Conservation (phyloP, 1,140 invertebrate species). For the Mylabris phalerata region DNA sequence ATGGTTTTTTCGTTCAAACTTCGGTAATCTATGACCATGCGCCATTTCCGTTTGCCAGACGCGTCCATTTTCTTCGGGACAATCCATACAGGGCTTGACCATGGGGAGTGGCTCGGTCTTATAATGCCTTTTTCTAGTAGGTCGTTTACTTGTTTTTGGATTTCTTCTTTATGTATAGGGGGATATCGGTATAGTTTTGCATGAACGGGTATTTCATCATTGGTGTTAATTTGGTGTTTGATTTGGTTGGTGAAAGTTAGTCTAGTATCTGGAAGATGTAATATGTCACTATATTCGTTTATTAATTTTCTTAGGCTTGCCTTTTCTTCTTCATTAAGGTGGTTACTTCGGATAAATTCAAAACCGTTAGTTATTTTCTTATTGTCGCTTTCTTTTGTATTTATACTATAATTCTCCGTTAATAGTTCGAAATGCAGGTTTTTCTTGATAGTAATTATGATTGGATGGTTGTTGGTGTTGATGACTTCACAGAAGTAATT, state of each 20-base stretch:
- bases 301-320: not conserved
- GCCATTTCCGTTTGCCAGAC: not conserved
- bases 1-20: constrained; percentile 1
- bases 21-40: not conserved
- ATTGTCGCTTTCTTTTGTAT: not conserved
- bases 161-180: not conserved
- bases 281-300: not conserved
- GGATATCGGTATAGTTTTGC: not conserved
- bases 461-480: no score
- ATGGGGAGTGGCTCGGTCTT: not conserved
- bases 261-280: not conserved
- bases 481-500: no score
- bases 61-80: not conserved
- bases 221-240: constrained; percentile 1
- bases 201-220: not conserved
- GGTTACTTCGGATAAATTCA: not conserved
- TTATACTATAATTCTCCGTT: no score
- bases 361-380: not conserved
- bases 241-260: not conserved
- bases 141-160: not conserved
- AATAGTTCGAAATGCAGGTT: no score
- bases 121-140: not conserved
- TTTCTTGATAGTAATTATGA: no score
- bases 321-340: not conserved
- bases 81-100: not conserved